Evolutionary conservation across 2,797 vertebrate species (phyloP).

Genomic region (Buceros bicornis): DNA sequence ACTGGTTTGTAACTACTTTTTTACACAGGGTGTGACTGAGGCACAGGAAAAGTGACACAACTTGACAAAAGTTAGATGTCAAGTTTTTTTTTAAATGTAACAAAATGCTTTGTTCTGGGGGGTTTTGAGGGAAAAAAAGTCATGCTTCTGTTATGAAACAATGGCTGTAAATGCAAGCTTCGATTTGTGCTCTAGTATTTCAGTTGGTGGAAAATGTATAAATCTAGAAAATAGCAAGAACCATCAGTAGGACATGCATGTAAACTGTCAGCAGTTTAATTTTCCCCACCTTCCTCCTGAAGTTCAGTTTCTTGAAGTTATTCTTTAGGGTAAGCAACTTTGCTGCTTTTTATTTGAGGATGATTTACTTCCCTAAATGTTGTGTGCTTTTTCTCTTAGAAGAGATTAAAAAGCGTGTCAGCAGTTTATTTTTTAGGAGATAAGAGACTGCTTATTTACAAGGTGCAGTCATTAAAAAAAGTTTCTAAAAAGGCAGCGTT

Average conservation of each 20-base stretch:
- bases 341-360: neutral
- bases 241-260: neutral
- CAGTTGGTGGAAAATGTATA: neutral
- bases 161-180: neutral
- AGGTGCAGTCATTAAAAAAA: neutral
- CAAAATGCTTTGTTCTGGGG: neutral
- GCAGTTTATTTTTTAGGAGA: neutral
- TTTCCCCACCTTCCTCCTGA: neutral
- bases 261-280: neutral
- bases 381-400: neutral
- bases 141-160: neutral
- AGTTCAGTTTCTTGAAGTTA: neutral
- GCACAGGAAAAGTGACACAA: neutral
- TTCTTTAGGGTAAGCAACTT: neutral
- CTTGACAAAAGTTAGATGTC: neutral
- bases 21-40: neutral
- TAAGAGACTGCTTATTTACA: neutral
- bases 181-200: neutral
- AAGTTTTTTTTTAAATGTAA: neutral
- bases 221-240: neutral
- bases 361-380: neutral
- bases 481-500: neutral
- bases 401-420: neutral
- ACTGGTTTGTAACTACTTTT: neutral
- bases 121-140: neutral